These are phyloP conservation scores for Leptinotarsa defecta DNA, from an alignment of 1,140 invertebrate species.

Conservation along the genomic window DNA sequence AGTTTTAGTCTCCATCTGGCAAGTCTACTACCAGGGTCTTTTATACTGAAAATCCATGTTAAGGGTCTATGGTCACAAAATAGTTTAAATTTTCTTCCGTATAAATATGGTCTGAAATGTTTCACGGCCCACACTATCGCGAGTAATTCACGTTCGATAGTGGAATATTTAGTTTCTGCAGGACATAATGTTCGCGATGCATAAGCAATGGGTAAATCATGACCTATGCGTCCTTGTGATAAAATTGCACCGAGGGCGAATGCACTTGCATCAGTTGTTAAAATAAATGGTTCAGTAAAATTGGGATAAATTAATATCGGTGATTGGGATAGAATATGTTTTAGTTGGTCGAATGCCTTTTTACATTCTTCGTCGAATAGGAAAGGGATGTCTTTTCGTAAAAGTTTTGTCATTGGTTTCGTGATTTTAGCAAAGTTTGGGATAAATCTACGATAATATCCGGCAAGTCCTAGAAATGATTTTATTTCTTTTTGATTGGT, in stretches of 20 bases:
- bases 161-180: conserved; percentile 41
- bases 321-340: neutral
- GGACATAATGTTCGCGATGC: neutral
- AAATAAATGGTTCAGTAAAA: conserved; percentile 9
- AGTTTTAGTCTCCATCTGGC: conserved; percentile 29
- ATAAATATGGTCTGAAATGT: conserved; percentile 32
- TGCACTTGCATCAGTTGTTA: neutral
- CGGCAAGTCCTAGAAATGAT: conserved; percentile 41
- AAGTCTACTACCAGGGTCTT: conserved; percentile 31
- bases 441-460: conserved; percentile 47
- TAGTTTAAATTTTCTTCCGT: conserved; percentile 33
- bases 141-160: conserved; percentile 47
- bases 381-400: conserved; percentile 34
- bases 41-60: conserved; percentile 28
- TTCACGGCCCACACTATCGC: conserved; percentile 49
- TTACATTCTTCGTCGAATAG: conserved; percentile 7
- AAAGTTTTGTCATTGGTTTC: conserved; percentile 38
- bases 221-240: conserved; percentile 8
- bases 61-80: conserved; percentile 20
- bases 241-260: neutral
- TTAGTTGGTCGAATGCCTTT: conserved; percentile 13
- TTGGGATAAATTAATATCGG: conserved; percentile 10
- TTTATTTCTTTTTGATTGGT: conserved; percentile 45
- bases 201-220: conserved; percentile 7
- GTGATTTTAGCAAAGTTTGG: conserved; percentile 44